Evolutionary conservation across 2,797 vertebrate genomes (phyloP).

Genomic region (Chloroceryle amazona): DNA sequence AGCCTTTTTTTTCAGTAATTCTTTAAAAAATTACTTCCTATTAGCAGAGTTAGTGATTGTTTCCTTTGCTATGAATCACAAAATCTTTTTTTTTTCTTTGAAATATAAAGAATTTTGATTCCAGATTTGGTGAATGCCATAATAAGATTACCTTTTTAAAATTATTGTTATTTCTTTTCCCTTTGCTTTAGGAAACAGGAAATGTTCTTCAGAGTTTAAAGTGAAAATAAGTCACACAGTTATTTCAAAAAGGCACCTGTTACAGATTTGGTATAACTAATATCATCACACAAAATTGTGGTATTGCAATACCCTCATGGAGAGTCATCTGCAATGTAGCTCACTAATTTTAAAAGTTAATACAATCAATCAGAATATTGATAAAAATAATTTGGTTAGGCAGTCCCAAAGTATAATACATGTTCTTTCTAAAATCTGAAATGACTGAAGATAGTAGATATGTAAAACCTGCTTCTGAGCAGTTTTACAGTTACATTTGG

Average conservation of each 20-base stretch:
- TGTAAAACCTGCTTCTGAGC: neutral
- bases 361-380: neutral
- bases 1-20: neutral
- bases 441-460: neutral
- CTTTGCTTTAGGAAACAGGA: neutral
- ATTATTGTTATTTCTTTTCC: neutral
- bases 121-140: neutral
- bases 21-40: neutral
- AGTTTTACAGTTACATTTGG: neutral
- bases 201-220: neutral
- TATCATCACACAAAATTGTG: neutral
- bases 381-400: neutral
- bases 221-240: neutral
- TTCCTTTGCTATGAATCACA: neutral
- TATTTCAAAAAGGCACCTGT: neutral
- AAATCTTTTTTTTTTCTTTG: neutral
- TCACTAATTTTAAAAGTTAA: neutral
- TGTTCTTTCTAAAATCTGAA: neutral
- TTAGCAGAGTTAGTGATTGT: neutral
- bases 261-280: neutral
- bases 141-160: neutral
- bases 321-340: neutral
- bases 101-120: neutral
- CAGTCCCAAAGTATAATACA: rapidly evolving
- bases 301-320: neutral